These are phyloP conservation scores for Nasonovia ribisnigri DNA, from an alignment of 2,888 invertebrate genomes.

Conservation along the genomic window DNA sequence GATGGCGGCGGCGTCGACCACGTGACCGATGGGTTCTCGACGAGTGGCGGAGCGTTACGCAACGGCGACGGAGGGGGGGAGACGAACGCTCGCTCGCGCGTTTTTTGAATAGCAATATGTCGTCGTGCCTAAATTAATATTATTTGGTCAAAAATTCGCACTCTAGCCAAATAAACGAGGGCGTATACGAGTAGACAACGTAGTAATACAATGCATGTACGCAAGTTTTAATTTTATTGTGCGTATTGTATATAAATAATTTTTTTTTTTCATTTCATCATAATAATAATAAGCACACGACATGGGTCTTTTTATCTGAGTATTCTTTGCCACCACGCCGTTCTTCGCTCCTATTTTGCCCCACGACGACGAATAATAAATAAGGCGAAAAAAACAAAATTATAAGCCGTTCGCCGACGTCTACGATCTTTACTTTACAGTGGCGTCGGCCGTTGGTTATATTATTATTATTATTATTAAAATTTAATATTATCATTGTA, in stretches of 20 bases:
- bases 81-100: neutral
- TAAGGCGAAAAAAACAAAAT: constrained; percentile 16
- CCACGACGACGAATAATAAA: neutral
- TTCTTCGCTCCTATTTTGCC: neutral
- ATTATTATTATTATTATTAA: constrained; percentile 8
- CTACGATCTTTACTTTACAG: constrained; percentile 17
- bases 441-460: neutral
- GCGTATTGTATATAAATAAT: neutral
- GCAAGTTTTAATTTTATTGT: neutral
- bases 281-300: neutral
- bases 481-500: neutral
- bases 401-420: constrained; percentile 6
- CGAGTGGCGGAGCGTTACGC: constrained; percentile 35
- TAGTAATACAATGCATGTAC: neutral
- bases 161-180: neutral
- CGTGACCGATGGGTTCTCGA: constrained; percentile 47
- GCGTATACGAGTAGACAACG: neutral
- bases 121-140: neutral
- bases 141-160: neutral
- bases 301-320: neutral
- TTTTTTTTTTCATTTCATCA: neutral
- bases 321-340: neutral
- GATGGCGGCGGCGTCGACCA: constrained; percentile 27
- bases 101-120: neutral
- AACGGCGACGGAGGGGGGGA: neutral